Evolutionary conservation across 2,113 vertebrate species (phyloP).

Genomic region (Puma concolor): DNA sequence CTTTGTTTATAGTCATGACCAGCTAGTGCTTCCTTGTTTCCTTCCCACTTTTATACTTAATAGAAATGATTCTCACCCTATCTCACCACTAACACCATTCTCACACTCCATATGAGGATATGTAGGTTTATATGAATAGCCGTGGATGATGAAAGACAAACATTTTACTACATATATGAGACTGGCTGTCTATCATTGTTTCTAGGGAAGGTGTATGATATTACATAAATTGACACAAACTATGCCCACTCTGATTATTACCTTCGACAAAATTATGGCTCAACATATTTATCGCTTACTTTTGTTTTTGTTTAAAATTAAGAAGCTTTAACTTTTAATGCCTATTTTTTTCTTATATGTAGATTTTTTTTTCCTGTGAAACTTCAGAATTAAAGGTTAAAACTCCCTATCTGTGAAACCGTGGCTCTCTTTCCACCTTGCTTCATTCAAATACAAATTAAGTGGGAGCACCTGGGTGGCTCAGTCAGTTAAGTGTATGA

Average conservation of each 20-base stretch:
- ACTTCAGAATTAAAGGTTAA: neutral
- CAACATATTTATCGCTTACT: neutral
- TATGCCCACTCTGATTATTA: neutral
- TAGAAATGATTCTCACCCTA: neutral
- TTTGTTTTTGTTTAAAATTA: neutral
- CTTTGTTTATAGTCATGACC: neutral
- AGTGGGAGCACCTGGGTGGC: neutral
- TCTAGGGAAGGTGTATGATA: neutral
- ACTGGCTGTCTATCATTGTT: neutral
- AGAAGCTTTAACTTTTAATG: neutral
- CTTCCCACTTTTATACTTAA: neutral
- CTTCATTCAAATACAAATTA: neutral
- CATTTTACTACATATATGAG: neutral
- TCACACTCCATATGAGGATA: neutral
- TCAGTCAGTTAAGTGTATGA: no score
- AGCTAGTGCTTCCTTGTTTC: neutral
- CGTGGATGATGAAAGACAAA: neutral
- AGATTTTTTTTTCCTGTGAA: neutral
- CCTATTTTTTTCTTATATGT: neutral
- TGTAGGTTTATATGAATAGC: neutral
- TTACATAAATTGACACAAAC: neutral
- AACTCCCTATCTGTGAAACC: neutral
- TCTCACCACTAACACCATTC: fast-evolving
- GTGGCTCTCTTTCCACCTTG: neutral
- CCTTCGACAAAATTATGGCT: neutral